A percentile compares a stretch with the other conserved stretches of the same genome.
phyloP scores from a whole-genome alignment of 2,113 vertebrate species.

The Sinocyclocheilus maitianheensis region DNA sequence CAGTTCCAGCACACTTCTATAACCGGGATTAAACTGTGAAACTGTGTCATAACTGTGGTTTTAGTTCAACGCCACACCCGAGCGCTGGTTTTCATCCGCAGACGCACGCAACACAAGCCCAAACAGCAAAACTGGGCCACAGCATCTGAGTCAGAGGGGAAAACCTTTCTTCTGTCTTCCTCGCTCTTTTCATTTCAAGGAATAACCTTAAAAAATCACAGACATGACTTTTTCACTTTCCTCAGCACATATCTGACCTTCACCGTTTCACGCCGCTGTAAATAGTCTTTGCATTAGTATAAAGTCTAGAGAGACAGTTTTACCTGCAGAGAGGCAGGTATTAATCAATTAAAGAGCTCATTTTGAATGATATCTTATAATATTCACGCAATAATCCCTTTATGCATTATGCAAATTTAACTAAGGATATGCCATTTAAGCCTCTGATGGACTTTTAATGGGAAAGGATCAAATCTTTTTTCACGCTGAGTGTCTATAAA shows the following conservation, averaged over 20 bases:
- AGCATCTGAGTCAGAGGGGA: conserved; percentile 29
- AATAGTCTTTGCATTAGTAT: neutral
- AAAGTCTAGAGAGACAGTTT: neutral
- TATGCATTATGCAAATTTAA: neutral
- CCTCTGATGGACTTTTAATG: neutral
- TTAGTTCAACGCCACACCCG: conserved; percentile 30
- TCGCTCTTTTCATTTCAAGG: conserved; percentile 5
- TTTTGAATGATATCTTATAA: neutral
- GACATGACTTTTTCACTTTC: neutral
- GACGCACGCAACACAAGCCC: neutral
- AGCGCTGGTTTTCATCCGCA: neutral
- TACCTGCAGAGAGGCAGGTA: neutral
- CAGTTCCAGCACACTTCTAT: neutral
- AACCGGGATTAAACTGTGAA: neutral
- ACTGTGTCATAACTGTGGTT: neutral
- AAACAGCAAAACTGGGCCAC: neutral
- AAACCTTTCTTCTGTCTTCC: conserved; percentile 1
- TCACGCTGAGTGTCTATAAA: neutral
- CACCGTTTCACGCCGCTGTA: neutral
- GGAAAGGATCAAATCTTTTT: neutral
- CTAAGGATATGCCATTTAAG: neutral
- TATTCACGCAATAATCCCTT: neutral
- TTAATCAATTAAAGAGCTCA: neutral
- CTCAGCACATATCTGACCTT: neutral
- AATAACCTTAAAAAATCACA: neutral